Evolutionary conservation across 2,888 invertebrate genomes (phyloP).

Genomic region (Calameuta idolon): DNA sequence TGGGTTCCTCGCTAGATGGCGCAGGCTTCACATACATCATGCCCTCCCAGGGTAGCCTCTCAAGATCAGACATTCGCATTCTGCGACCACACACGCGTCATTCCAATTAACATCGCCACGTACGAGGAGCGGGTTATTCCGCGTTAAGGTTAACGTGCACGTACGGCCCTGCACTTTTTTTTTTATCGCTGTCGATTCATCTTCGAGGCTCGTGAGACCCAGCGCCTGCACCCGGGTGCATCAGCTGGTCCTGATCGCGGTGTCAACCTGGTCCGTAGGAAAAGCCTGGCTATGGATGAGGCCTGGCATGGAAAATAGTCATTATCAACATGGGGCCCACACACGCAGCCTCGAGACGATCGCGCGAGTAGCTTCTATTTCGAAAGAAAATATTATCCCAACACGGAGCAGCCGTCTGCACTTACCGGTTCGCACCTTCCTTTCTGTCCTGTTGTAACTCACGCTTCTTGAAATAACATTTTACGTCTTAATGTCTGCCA

Average conservation of each 20-base stretch:
- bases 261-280: slow-evolving; percentile 3
- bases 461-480: slow-evolving; percentile 2
- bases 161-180: neutral
- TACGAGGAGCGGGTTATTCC: slow-evolving; percentile 29
- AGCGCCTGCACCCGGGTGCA: slow-evolving; percentile 30
- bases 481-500: neutral
- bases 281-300: slow-evolving; percentile 15
- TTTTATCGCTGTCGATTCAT: neutral
- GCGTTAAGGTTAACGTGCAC: slow-evolving; percentile 38
- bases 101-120: slow-evolving; percentile 46
- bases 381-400: slow-evolving; percentile 60
- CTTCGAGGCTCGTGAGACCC: neutral
- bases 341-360: slow-evolving; percentile 29
- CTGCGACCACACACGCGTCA: slow-evolving; percentile 43
- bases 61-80: slow-evolving; percentile 36
- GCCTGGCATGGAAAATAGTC: neutral
- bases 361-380: slow-evolving; percentile 56
- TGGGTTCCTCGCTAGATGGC: slow-evolving; percentile 41
- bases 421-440: slow-evolving; percentile 35
- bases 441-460: slow-evolving; percentile 16
- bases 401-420: slow-evolving; percentile 42
- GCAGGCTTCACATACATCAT: slow-evolving; percentile 33
- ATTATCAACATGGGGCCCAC: slow-evolving; percentile 28
- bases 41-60: slow-evolving; percentile 30
- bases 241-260: neutral